Base-by-base conservation (phyloP, 2,113 vertebrate species). In the Holacanthus passer region DNA sequence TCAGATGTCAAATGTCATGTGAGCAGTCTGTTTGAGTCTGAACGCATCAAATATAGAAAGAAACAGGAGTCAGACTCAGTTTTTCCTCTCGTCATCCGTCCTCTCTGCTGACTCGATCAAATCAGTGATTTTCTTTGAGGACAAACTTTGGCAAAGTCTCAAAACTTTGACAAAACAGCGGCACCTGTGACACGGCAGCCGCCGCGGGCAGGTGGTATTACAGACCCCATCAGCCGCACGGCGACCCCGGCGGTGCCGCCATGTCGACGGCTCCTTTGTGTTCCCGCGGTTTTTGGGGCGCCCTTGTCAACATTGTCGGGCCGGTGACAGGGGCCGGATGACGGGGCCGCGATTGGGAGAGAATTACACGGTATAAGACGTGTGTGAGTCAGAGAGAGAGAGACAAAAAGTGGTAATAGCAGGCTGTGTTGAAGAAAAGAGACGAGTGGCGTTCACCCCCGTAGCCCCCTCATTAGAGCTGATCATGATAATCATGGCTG, bases 401-500 rank as follows among this genome's bases (percentile, higher is more conserved):
- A 81, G 68, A 85, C 67, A 82, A 84, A 84, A 64, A 80, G 73
- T 56, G 81, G 77, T 91, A 92, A 92, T 92, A 87, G 89, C 89
- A 91, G 85, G 74, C 85, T 87, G 86, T 79, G 87, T 84, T 77
- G 55, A 79, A 86, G 53, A 27, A 76, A 59, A 66, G 68, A 79
- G 77, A 72, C 63, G 63, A 89, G 88, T 59, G 69, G 78, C 79
- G 55, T 73, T 83, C 87, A 76, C 85, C 84, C 79, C 69, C 2
- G 39, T 66, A 39, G 70, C 85, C 88, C 85, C 72, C 79, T 92
- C 88, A 92, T 93, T 92, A 92, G 35, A 82, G 79, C 86, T 83
- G 87, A 92, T 91, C 87, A 89, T 78, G 82, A 89, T 93, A 90
- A 92, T 94, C 89, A 86, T 24, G 83, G 88, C 81, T 64, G 82